These are phyloP conservation scores for Trachelus stipa DNA, from an alignment of 2,888 invertebrate species.

Conservation along the genomic window DNA sequence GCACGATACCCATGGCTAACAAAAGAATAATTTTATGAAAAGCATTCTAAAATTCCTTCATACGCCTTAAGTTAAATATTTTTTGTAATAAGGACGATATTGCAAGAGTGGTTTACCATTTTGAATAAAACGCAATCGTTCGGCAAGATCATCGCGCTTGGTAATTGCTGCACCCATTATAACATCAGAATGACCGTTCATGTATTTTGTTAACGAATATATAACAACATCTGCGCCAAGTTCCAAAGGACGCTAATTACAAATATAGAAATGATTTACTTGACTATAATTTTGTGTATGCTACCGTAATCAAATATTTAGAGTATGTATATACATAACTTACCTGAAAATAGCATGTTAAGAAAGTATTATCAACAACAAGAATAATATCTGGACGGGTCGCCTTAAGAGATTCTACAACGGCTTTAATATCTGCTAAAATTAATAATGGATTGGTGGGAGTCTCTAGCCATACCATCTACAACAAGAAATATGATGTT, in stretches of 20 bases:
- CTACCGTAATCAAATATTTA: neutral
- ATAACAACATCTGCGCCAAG: conserved; percentile 92
- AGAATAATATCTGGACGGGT: conserved; percentile 72
- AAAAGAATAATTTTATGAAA: conserved; percentile 4
- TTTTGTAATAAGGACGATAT: neutral
- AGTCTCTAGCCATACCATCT: conserved; percentile 93
- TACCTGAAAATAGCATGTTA: conserved; percentile 87
- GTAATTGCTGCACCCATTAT: conserved; percentile 93
- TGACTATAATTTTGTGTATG: neutral
- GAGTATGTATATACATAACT: conserved; percentile 11
- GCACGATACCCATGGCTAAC: conserved; percentile 89
- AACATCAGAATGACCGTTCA: conserved; percentile 98
- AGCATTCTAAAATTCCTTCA: neutral
- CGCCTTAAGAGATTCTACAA: conserved; percentile 73
- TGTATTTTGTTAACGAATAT: conserved; percentile 96
- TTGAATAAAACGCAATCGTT: conserved; percentile 85
- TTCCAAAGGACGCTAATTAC: conserved; percentile 80
- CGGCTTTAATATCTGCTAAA: conserved; percentile 85
- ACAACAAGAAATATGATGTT: conserved; percentile 42
- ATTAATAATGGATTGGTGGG: conserved; percentile 96
- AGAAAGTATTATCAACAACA: conserved; percentile 94
- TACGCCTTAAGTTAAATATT: neutral
- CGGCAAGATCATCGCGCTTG: conserved; percentile 78
- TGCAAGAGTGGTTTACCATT: conserved; percentile 73
- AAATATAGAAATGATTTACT: conserved; percentile 7